A percentile compares a stretch with the other conserved stretches of the same genome.
These are phyloP conservation scores for Damaliscus lunatus DNA, from an alignment of 2,113 vertebrate species.

Conservation along the genomic window DNA sequence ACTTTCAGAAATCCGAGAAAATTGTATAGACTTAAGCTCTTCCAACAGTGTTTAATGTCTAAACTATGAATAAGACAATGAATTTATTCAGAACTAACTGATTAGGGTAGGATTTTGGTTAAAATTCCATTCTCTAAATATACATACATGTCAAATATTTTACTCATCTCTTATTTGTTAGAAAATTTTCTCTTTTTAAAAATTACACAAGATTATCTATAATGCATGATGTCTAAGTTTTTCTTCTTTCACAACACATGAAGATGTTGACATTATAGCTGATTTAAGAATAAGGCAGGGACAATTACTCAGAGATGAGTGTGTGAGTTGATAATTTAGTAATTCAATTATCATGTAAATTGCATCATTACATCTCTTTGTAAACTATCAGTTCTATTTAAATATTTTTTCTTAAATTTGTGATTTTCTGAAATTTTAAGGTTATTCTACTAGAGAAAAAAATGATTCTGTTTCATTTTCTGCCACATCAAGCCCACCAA, in stretches of 20 bases:
- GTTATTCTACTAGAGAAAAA: not conserved
- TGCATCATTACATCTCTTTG: not conserved
- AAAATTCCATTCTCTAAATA: not conserved
- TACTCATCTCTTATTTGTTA: not conserved
- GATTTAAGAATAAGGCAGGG: not conserved
- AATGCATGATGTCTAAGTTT: not conserved
- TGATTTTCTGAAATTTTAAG: not conserved
- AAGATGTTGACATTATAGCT: not conserved
- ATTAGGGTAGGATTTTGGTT: not conserved
- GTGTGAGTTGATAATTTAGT: not conserved
- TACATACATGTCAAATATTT: not conserved
- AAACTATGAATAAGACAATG: not conserved
- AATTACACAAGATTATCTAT: not conserved
- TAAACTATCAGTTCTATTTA: not conserved
- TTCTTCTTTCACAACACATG: not conserved
- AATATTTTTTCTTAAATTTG: not conserved
- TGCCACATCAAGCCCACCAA: not conserved
- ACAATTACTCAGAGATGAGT: not conserved
- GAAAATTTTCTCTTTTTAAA: not conserved
- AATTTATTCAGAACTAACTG: not conserved
- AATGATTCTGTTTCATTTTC: not conserved
- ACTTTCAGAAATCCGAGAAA: not conserved
- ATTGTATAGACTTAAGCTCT: not conserved
- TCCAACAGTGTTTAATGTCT: not conserved
- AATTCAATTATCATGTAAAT: not conserved